Evolutionary conservation across 2,797 vertebrate genomes (phyloP).

Genomic region (Chromis chromis): DNA sequence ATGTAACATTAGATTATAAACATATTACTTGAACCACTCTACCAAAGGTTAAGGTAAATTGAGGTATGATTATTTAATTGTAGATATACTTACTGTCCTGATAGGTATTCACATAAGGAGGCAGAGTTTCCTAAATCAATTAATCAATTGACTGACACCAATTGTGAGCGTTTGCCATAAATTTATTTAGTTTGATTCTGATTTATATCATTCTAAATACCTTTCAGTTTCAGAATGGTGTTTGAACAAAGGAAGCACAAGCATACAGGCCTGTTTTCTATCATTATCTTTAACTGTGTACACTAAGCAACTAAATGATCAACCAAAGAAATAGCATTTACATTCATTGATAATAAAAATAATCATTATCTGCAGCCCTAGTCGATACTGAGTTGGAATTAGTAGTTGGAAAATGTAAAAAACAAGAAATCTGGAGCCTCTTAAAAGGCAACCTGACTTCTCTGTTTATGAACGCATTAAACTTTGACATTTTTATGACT

Average conservation of each 20-base stretch:
- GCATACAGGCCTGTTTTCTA: no score
- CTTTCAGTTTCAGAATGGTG: background rate
- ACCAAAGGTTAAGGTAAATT: no score
- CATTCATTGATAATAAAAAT: background rate
- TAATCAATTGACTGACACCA: no score
- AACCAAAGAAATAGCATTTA: background rate
- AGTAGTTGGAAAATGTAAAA: background rate
- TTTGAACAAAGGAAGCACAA: background rate
- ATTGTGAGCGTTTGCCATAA: no score
- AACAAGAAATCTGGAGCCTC: background rate
- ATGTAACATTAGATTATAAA: no score
- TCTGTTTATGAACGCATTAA: conserved; percentile 4
- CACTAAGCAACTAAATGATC: background rate
- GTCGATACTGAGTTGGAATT: background rate
- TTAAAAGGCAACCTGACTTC: conserved; percentile 10
- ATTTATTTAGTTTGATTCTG: no score
- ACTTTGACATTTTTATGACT: conserved; percentile 52
- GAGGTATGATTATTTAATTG: no score
- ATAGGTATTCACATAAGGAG: no score
- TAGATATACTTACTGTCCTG: no score
- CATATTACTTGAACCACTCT: no score
- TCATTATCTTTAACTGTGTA: background rate
- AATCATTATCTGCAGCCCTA: background rate
- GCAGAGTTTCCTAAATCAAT: no score
- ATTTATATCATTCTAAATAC: no score